A percentile compares a stretch with the other conserved stretches of the same genome.
Evolutionary conservation across 2,113 vertebrate species (phyloP).

Genomic region (Etia nguti): DNA sequence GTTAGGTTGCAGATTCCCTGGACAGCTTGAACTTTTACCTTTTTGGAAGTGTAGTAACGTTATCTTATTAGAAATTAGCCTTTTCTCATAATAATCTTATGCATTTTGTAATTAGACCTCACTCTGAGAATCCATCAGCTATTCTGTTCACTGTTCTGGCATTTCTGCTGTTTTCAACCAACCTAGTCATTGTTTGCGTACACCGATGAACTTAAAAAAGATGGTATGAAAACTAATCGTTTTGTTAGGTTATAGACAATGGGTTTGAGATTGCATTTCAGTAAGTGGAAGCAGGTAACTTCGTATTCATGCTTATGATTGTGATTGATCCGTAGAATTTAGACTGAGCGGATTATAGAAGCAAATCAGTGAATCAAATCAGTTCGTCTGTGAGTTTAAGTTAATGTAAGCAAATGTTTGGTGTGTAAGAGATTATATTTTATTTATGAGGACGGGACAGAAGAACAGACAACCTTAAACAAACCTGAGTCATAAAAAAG

Average conservation of each 20-base stretch:
- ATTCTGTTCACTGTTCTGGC: background rate
- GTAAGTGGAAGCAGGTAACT: background rate
- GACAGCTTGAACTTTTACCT: background rate
- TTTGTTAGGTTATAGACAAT: background rate
- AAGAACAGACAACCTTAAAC: background rate
- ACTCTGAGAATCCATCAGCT: background rate
- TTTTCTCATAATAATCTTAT: background rate
- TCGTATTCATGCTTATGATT: background rate
- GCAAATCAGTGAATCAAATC: too few species aligned
- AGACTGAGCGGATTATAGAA: too few species aligned
- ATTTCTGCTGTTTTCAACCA: background rate
- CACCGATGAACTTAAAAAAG: accelerated
- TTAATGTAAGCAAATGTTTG: background rate
- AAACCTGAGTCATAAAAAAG: background rate
- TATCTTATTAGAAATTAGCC: background rate
- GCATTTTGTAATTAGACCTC: background rate
- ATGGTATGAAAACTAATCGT: accelerated
- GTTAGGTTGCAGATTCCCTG: background rate
- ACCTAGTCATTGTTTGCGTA: background rate
- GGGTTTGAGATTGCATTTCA: background rate
- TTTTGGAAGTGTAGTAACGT: background rate
- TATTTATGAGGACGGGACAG: too few species aligned
- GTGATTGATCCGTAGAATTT: too few species aligned
- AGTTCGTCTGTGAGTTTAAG: background rate
- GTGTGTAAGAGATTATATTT: too few species aligned